phyloP scores from a whole-genome alignment of 2,888 invertebrate genomes.

The Lagria hirta region DNA sequence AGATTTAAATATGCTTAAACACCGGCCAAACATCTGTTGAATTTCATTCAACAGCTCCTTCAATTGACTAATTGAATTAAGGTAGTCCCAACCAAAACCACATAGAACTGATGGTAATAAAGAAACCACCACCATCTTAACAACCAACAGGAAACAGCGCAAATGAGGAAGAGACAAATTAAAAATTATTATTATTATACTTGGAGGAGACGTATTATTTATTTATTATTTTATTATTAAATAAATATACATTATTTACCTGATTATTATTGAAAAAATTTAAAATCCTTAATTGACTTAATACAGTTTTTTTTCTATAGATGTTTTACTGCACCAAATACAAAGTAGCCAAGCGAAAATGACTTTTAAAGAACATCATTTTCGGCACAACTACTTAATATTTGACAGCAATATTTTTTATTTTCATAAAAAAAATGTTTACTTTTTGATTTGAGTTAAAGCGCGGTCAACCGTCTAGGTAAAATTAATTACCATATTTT shows the following conservation, averaged over 20 bases:
- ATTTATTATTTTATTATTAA: too few relatives aligned
- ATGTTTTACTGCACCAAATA: conserved; percentile 28
- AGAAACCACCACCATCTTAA: conserved; percentile 34
- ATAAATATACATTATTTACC: too few relatives aligned
- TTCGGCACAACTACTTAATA: conserved; percentile 63
- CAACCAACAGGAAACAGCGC: conserved; percentile 41
- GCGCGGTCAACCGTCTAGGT: too few relatives aligned
- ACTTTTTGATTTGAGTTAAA: too few relatives aligned
- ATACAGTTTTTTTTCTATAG: conserved; percentile 9
- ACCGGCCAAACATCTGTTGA: conserved; percentile 12
- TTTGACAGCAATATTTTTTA: conserved; percentile 21
- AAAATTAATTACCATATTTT: too few relatives aligned
- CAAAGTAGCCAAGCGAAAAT: conserved; percentile 41
- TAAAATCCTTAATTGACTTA: conserved; percentile 2
- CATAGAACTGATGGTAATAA: conserved; percentile 34
- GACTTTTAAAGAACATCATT: conserved; percentile 50
- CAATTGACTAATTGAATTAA: conserved; percentile 44
- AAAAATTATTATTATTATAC: conserved; percentile 37
- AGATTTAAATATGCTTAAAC: conserved; percentile 18
- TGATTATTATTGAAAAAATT: too few relatives aligned
- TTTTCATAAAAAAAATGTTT: too few relatives aligned
- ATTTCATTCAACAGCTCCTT: conserved; percentile 33
- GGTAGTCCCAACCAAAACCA: conserved; percentile 38
- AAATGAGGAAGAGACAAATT: conserved; percentile 43
- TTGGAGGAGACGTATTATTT: too few relatives aligned